These are phyloP conservation scores for Bathynomus jamesi DNA, from an alignment of 1,140 invertebrate genomes.

Conservation along the genomic window DNA sequence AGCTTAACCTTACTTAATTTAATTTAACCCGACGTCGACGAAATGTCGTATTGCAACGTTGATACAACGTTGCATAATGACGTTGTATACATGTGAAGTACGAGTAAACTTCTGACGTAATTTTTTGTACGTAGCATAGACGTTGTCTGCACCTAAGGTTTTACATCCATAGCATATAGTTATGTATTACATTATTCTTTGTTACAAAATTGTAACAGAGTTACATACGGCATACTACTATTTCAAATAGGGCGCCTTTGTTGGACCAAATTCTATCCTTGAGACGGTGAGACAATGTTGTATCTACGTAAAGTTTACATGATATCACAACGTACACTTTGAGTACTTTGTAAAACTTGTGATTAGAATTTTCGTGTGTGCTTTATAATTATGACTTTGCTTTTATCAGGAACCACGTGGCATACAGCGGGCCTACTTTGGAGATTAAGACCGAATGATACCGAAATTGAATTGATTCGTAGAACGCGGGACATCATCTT, in stretches of 20 bases:
- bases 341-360: background rate
- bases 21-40: too few relatives aligned
- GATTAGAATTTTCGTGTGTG: background rate
- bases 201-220: too few relatives aligned
- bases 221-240: background rate
- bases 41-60: too few relatives aligned
- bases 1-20: too few relatives aligned
- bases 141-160: too few relatives aligned
- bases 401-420: constrained; percentile 71
- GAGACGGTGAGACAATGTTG: background rate
- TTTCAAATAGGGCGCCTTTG: background rate
- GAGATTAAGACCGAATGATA: constrained; percentile 69
- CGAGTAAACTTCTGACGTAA: too few relatives aligned
- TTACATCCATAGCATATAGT: too few relatives aligned
- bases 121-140: too few relatives aligned
- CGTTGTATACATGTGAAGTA: too few relatives aligned
- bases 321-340: background rate
- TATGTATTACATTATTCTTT: too few relatives aligned
- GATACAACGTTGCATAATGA: too few relatives aligned
- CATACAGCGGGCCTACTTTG: constrained; percentile 74
- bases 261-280: background rate
- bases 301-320: too few relatives aligned
- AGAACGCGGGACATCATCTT: constrained; percentile 59
- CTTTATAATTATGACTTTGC: background rate
- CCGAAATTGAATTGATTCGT: constrained; percentile 66